Base-by-base conservation (phyloP, 2,113 vertebrate genomes). In the Pandion haliaetus region DNA sequence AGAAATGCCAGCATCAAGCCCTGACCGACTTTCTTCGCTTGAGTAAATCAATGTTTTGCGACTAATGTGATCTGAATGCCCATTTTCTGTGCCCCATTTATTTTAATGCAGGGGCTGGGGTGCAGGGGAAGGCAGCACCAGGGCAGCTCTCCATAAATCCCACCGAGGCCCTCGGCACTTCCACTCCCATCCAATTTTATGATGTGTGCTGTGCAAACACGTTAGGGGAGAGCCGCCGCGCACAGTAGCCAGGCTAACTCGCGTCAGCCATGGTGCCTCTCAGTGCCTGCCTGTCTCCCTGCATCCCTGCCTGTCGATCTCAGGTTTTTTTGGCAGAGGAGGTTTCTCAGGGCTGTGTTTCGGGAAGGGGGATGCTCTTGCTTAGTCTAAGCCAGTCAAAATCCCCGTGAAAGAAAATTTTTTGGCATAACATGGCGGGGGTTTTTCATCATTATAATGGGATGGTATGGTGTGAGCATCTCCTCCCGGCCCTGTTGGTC, bases 111-210 rank as follows among this genome's bases (percentile, higher is more conserved):
- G 8, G 63, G 17, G 29, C 49, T 58, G 67, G 54, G 54, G 25
- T 23, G 38, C 31, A 12, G 40, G 9, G 28, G 40, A 20, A 42
- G 59, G 81, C 66, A 85, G 70, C 49, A 26, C 14, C 0, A 3
- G 63, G 69, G 57, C 74, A 86, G 40, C 61, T 63, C 69, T 80
- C 73, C 0, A 0, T 52, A 50, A 92, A 44, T 61, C 70, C 86
- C 50, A 47, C 29, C 2, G 1, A 40, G 79, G 44, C 1, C 1
- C 50, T 65, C 0, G 0, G 23, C 1, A n/a, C 58, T 59, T 73
- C 74, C 45, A 21, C 16, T 36, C 61, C 44, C 38, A 25, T 23
- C 73, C 2, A 4, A 19, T 79, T 79, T 91, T n/a, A 50, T 7
- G 3, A 31, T 5, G 32, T 23, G 70, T 26, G 79, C 40, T 62